A percentile compares a stretch with the other conserved stretches of the same genome.
phyloP scores from a whole-genome alignment of 2,888 invertebrate genomes.

The Oscheius sp. region DNA sequence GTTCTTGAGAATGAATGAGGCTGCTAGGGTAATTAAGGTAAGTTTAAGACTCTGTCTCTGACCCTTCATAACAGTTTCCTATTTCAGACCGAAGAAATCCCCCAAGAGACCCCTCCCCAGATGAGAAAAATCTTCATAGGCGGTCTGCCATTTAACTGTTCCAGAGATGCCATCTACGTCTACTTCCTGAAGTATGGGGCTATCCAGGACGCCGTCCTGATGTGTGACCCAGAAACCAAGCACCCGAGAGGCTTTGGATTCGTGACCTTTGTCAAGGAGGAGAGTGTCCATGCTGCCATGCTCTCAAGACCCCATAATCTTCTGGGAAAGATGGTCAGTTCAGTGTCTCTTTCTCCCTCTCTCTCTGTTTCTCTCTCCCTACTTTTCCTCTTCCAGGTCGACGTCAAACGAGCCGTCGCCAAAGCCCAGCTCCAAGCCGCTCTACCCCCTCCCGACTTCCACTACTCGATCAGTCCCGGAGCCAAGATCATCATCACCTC shows the following conservation, averaged over 20 bases:
- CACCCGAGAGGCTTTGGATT: slow-evolving; percentile 19
- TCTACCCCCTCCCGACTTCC: slow-evolving; percentile 12
- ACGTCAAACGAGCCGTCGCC: slow-evolving; percentile 16
- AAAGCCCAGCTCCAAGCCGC: slow-evolving; percentile 3
- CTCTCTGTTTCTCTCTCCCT: too few relatives aligned
- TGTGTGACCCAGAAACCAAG: slow-evolving; percentile 1
- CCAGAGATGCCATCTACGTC: not conserved
- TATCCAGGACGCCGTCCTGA: slow-evolving; percentile 10
- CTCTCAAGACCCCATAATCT: slow-evolving; percentile 2
- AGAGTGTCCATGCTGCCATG: slow-evolving; percentile 22
- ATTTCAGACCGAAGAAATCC: not conserved
- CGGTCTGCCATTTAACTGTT: slow-evolving; percentile 9
- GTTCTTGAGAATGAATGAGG: too few relatives aligned
- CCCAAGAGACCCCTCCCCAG: slow-evolving; percentile 4
- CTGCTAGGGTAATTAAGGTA: too few relatives aligned
- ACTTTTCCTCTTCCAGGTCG: slow-evolving; percentile 3
- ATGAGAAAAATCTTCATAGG: slow-evolving; percentile 26
- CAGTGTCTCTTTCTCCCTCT: not conserved
- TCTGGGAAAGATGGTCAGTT: slow-evolving; percentile 9
- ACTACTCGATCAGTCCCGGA: not conserved
- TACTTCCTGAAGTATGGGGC: slow-evolving; percentile 10
- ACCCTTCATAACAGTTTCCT: too few relatives aligned
- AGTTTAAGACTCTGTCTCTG: too few relatives aligned
- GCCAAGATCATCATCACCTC: slow-evolving; percentile 8
- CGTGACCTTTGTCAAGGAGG: slow-evolving; percentile 9